Conservation (phyloP, 2,888 invertebrate genomes). For the Meliscaeva auricollis region DNA sequence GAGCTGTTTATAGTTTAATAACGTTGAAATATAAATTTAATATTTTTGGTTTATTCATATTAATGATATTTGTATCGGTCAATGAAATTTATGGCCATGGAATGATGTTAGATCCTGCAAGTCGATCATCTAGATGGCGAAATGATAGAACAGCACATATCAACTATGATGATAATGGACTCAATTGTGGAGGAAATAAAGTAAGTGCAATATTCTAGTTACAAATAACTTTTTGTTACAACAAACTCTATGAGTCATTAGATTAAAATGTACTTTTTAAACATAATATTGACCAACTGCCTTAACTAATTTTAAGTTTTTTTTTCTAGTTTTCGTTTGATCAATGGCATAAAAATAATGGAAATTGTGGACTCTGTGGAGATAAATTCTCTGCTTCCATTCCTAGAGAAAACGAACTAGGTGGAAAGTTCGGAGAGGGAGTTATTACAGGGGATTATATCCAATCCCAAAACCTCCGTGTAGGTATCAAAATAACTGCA, state of each 20-base stretch:
- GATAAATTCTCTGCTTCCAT: slow-evolving; percentile 82
- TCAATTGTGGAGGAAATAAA: slow-evolving; percentile 84
- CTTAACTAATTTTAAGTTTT: too few species aligned
- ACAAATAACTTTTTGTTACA: too few species aligned
- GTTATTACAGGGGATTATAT: slow-evolving; percentile 82
- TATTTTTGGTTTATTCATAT: too few species aligned
- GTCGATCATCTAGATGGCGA: slow-evolving; percentile 85
- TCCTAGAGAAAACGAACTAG: slow-evolving; percentile 84
- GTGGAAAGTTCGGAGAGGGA: slow-evolving; percentile 84
- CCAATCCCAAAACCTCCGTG: slow-evolving; percentile 78
- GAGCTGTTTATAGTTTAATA: too few species aligned
- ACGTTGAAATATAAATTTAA: too few species aligned
- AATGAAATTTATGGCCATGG: slow-evolving; percentile 83
- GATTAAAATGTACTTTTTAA: too few species aligned
- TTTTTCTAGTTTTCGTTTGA: too few species aligned
- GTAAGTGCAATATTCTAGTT: too few species aligned
- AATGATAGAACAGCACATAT: slow-evolving; percentile 82
- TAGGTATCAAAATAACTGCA: slow-evolving; percentile 81
- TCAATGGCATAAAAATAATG: slow-evolving; percentile 82
- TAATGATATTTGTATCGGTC: too few species aligned
- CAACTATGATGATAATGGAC: slow-evolving; percentile 84
- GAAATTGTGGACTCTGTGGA: slow-evolving; percentile 85
- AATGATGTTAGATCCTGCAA: slow-evolving; percentile 84
- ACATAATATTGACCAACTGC: too few species aligned
- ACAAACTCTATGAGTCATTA: too few species aligned